Conservation (phyloP, 2,113 vertebrate genomes). For the Gila orcuttii region DNA sequence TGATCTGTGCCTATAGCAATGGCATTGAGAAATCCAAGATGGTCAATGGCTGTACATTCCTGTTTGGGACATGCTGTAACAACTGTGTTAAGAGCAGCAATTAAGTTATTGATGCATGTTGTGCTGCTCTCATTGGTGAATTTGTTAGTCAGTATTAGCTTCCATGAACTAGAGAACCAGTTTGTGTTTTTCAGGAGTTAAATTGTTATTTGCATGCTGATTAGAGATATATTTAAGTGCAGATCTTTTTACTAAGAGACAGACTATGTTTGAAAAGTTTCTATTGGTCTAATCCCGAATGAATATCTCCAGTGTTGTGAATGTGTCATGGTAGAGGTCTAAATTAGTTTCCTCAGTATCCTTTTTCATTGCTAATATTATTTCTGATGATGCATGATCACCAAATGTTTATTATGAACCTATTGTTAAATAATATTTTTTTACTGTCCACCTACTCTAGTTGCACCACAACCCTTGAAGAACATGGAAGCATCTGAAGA, state of each 20-base stretch:
- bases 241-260: not conserved
- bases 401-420: not conserved
- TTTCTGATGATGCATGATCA: not conserved
- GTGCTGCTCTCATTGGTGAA: not conserved
- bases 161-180: not conserved
- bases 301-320: not conserved
- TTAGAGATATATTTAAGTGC: not conserved
- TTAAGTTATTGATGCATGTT: not conserved
- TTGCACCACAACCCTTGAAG: conserved; percentile 39
- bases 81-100: not conserved
- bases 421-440: not conserved
- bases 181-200: not conserved
- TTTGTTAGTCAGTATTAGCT: not conserved
- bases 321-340: not conserved
- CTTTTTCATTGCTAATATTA: not conserved
- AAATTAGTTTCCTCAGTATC: not conserved
- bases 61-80: conserved; percentile 16
- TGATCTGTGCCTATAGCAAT: not conserved
- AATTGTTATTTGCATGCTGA: not conserved
- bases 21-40: conserved; percentile 17
- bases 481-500: conserved; percentile 63
- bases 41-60: conserved; percentile 20
- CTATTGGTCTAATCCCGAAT: not conserved
- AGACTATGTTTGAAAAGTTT: not conserved
- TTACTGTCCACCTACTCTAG: not conserved